phyloP scores from a whole-genome alignment of 2,797 vertebrate species.

The Gobionotothen gibberifrons region DNA sequence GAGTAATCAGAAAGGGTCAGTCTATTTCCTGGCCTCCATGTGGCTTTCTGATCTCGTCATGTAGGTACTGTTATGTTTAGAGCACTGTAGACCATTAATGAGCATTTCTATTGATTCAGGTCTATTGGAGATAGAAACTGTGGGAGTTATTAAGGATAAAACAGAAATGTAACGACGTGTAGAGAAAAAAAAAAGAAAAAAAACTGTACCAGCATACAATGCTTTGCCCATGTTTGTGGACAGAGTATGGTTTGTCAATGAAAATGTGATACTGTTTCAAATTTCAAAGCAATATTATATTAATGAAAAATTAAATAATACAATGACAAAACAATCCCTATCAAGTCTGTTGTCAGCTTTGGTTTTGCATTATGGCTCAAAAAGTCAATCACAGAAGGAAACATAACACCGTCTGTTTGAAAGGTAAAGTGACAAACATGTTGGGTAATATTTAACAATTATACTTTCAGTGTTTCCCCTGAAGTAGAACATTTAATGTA shows the following conservation, averaged over 20 bases:
- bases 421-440: constrained; percentile 43
- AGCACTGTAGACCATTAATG: constrained; percentile 68
- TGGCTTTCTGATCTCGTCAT: constrained; percentile 65
- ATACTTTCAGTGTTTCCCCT: constrained; percentile 46
- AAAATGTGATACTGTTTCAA: constrained; percentile 80
- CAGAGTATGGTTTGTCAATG: constrained; percentile 78
- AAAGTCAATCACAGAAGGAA: constrained; percentile 22
- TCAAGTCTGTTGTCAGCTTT: constrained; percentile 64
- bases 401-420: constrained; percentile 43
- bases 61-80: constrained; percentile 74
- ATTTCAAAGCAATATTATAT: constrained; percentile 84
- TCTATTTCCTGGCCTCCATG: constrained; percentile 58
- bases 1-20: constrained; percentile 58
- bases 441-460: constrained; percentile 42
- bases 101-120: constrained; percentile 75
- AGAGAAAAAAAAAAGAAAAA: constrained; percentile 31
- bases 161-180: constrained; percentile 53
- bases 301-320: constrained; percentile 81
- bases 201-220: constrained; percentile 79
- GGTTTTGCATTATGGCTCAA: constrained; percentile 58
- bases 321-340: constrained; percentile 70
- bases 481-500: constrained; percentile 47
- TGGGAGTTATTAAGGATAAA: constrained; percentile 47
- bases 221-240: constrained; percentile 79
- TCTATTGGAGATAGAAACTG: constrained; percentile 64